A percentile compares a stretch with the other conserved stretches of the same genome.
These are phyloP conservation scores for Leucophenga montana DNA, from an alignment of 2,888 invertebrate genomes.

Conservation along the genomic window DNA sequence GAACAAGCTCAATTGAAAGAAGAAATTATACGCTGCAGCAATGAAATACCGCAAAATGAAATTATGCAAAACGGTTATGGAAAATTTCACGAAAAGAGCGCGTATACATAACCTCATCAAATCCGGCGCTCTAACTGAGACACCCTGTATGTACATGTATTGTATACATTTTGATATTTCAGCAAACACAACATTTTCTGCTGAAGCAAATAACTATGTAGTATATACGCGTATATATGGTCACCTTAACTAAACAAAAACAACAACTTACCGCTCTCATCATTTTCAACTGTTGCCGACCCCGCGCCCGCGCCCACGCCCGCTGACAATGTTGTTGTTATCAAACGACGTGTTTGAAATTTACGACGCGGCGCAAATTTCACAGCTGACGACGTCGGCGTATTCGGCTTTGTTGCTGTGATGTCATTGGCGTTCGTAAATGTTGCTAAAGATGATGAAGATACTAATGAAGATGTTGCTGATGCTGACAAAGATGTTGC, in stretches of 20 bases:
- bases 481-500: slow-evolving; percentile 28
- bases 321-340: slow-evolving; percentile 48
- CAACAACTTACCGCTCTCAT: slow-evolving; percentile 59
- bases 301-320: slow-evolving; percentile 9
- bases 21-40: no score
- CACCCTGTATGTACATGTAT: no score
- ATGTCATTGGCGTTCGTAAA: background rate
- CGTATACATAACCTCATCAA: no score
- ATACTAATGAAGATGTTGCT: slow-evolving; percentile 3
- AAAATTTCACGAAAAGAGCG: no score
- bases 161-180: no score
- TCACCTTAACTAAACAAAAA: background rate
- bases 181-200: no score
- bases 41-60: no score
- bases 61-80: no score
- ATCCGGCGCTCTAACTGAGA: no score
- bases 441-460: slow-evolving; percentile 35
- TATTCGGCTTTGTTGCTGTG: background rate
- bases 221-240: background rate
- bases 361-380: slow-evolving; percentile 56
- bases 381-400: slow-evolving; percentile 48
- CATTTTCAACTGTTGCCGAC: slow-evolving; percentile 42
- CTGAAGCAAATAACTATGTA: no score
- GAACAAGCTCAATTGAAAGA: no score
- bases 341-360: slow-evolving; percentile 63